Evolutionary conservation across 2,888 invertebrate species (phyloP).

Genomic region (Pardosa pseudoannulata): DNA sequence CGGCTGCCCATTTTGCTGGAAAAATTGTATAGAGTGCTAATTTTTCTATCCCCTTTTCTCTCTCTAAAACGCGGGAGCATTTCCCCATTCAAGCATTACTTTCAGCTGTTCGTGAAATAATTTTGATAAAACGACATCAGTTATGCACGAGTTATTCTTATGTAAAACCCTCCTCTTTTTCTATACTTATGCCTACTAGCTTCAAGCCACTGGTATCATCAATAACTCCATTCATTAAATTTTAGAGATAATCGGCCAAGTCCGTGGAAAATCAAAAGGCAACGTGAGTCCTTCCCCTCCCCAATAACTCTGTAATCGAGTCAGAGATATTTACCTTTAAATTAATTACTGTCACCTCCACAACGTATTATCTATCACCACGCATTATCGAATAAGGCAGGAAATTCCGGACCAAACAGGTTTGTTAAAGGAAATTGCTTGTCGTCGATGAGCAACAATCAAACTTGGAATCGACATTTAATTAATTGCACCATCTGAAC

Average conservation of each 20-base stretch:
- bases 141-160: no score
- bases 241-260: not conserved
- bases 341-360: constrained; percentile 59
- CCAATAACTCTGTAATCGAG: not conserved
- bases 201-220: no score
- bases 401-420: constrained; percentile 1
- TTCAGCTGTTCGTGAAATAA: no score
- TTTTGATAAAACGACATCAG: no score
- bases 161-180: no score
- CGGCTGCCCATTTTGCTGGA: no score
- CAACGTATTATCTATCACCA: constrained; percentile 42
- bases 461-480: not conserved
- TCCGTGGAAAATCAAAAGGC: not conserved
- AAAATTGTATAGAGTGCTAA: no score
- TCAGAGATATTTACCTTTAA: constrained; percentile 46
- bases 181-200: no score
- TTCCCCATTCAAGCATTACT: no score
- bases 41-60: no score
- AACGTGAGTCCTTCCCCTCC: not conserved
- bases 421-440: not conserved
- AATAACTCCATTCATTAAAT: not conserved
- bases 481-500: not conserved
- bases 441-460: not conserved
- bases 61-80: no score
- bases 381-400: not conserved